Percentiles rank a stretch among this genome's conserved stretches.
phyloP scores from a whole-genome alignment of 2,113 vertebrate genomes.

The Onychostoma macrolepis region DNA sequence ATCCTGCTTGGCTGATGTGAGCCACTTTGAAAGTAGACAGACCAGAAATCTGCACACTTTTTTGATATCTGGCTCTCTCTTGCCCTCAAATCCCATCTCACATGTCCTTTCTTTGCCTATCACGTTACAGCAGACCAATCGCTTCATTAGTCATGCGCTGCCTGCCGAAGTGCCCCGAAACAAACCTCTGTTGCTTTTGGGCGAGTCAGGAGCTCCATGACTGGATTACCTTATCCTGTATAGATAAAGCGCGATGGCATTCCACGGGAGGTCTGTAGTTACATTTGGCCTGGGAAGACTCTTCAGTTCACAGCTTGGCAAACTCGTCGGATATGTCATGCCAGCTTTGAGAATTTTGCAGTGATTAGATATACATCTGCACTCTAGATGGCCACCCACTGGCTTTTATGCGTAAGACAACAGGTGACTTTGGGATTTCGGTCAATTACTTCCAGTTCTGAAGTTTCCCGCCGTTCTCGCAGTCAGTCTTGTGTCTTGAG shows the following conservation, averaged over 20 bases:
- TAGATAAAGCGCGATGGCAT: constrained; percentile 58
- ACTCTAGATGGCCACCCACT: constrained; percentile 49
- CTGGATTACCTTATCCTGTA: constrained; percentile 61
- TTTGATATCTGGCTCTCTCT: constrained; percentile 49
- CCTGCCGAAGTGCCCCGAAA: constrained; percentile 66
- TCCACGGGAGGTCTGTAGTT: constrained; percentile 52
- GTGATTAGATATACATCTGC: constrained; percentile 55
- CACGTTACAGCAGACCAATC: constrained; percentile 69
- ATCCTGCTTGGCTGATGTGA: constrained; percentile 59
- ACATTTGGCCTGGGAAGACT: constrained; percentile 50
- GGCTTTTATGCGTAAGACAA: constrained; percentile 38
- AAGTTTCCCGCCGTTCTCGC: not conserved
- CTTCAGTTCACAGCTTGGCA: constrained; percentile 24
- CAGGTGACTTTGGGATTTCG: constrained; percentile 49
- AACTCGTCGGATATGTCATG: constrained; percentile 37
- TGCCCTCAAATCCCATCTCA: constrained; percentile 58
- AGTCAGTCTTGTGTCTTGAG: not conserved
- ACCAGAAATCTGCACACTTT: constrained; percentile 51
- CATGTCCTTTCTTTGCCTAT: constrained; percentile 65
- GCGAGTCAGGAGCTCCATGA: constrained; percentile 54
- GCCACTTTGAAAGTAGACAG: constrained; percentile 61
- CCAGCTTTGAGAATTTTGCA: constrained; percentile 44
- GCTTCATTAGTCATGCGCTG: constrained; percentile 73
- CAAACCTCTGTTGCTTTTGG: constrained; percentile 38
- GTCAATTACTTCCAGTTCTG: constrained; percentile 20